Evolutionary conservation across 2,113 vertebrate genomes (phyloP).

Genomic region (Cynoglossus semilaevis): DNA sequence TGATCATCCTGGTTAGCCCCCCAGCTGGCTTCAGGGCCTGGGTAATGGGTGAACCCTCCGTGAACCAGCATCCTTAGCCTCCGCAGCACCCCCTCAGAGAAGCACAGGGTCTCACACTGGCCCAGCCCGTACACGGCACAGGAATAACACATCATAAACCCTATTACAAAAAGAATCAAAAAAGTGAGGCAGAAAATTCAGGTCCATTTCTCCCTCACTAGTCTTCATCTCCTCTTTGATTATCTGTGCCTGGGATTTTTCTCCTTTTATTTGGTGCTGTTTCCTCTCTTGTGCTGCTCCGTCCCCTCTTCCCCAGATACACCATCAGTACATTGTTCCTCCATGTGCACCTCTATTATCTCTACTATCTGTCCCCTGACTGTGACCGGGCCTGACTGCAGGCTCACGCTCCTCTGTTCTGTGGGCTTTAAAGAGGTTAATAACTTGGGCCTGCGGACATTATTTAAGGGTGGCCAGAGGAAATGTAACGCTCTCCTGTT

Average conservation of each 20-base stretch:
- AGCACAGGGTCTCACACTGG: slow-evolving; percentile 48
- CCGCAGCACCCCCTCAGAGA: slow-evolving; percentile 54
- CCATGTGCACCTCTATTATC: slow-evolving; percentile 75
- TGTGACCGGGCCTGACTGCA: slow-evolving; percentile 63
- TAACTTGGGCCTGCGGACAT: slow-evolving; percentile 80
- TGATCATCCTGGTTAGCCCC: slow-evolving; percentile 97
- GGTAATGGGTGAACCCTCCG: slow-evolving; percentile 91
- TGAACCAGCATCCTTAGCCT: slow-evolving; percentile 89
- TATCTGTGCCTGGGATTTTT: slow-evolving; percentile 78
- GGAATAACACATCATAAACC: slow-evolving; percentile 79
- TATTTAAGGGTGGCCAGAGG: slow-evolving; percentile 74
- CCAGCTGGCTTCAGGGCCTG: slow-evolving; percentile 95
- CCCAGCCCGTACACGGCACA: slow-evolving; percentile 67
- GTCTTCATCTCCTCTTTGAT: slow-evolving; percentile 84
- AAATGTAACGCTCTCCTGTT: slow-evolving; percentile 73
- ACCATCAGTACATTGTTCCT: slow-evolving; percentile 61
- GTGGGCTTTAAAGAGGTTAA: slow-evolving; percentile 80
- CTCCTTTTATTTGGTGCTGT: slow-evolving; percentile 78
- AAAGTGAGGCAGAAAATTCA: slow-evolving; percentile 46
- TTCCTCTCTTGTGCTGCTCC: slow-evolving; percentile 42
- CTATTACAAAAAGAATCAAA: slow-evolving; percentile 57
- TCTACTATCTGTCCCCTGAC: slow-evolving; percentile 73
- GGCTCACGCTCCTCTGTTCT: slow-evolving; percentile 57
- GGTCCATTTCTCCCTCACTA: slow-evolving; percentile 59
- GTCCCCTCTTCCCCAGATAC: slow-evolving; percentile 64